These are phyloP conservation scores for Drosophila guanche DNA, from an alignment of 1,140 invertebrate genomes.

Conservation along the genomic window DNA sequence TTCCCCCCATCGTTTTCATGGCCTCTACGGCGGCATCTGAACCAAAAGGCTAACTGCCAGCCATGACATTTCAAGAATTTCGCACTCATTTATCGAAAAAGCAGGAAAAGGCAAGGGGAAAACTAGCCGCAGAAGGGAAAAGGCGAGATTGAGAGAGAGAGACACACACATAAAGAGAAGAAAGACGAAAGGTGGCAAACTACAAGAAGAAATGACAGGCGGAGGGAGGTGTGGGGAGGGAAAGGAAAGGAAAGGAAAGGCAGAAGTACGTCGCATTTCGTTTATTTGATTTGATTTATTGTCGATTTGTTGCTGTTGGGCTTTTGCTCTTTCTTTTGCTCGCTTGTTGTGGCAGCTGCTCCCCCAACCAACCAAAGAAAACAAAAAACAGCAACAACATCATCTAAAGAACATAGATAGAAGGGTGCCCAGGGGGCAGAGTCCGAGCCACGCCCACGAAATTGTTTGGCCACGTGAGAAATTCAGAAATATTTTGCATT, in stretches of 20 bases:
- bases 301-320: constrained; percentile 37
- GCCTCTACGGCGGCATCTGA: constrained; percentile 40
- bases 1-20: not conserved
- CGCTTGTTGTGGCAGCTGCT: constrained; percentile 57
- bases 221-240: constrained; percentile 1
- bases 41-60: constrained; percentile 68
- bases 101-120: constrained; percentile 2
- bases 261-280: constrained; percentile 57
- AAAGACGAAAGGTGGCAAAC: constrained; percentile 1
- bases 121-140: constrained; percentile 12
- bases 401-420: too few species aligned
- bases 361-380: constrained; percentile 52
- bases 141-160: not conserved
- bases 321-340: constrained; percentile 11
- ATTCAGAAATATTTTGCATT: too few species aligned
- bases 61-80: constrained; percentile 77
- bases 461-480: constrained; percentile 41
- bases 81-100: constrained; percentile 56
- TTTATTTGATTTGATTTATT: constrained; percentile 73
- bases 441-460: constrained; percentile 46
- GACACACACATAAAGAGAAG: not conserved
- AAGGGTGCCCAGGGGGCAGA: constrained; percentile 19
- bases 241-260: not conserved
- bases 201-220: not conserved
- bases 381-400: constrained; percentile 13